Evolutionary conservation across 2,888 invertebrate species (phyloP), one percentile per base, ranked within the genome.

Genomic region (Phorcus lineatus): DNA sequence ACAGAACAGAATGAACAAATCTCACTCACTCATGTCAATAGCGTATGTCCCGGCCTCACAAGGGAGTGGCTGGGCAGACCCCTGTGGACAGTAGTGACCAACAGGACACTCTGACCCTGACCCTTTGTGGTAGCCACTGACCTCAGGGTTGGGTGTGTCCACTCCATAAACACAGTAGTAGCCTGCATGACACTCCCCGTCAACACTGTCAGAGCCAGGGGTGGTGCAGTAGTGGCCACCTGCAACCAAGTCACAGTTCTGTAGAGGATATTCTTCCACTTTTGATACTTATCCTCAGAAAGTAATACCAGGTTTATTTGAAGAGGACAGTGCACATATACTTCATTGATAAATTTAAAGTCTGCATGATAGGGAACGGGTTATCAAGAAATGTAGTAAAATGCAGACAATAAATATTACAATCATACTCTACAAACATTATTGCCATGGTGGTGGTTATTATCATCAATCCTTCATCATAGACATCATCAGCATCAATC

Each of bases 151-250:
- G 36, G 87, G 83, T 0, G 88, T 88, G 82, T 90, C 89, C 13
- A 90, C 88, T 16, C 91, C 90, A 7, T 83, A 82, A 62, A 87
- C 88, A 82, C 91, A 91, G 83, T 90, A 91, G 82, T 90, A 86
- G 11, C 90, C 88, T 9, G 88, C 85, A 36, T 82, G 74, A 82
- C 91, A 91, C 40, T 85, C 81, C 0, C 91, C 91, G 78, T 90
- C 88, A 16, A 88, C 88, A 19, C 82, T 84, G 0, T 89, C 79
- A 0, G 86, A 86, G 7, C 92, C 91, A 1, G 91, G 87, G 0
- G 90, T 91, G 6, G 86, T 86, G 84, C 92, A 92, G 86, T 86
- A 91, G 54, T 85, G 78, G 19, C 92, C 92, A 83, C 92, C 92
- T 92, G 86, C 4, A 81, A 57, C 6, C 57, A 57, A 57, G 24